Conservation (phyloP, 2,113 vertebrate species). For the Peucedramus taeniatus region DNA sequence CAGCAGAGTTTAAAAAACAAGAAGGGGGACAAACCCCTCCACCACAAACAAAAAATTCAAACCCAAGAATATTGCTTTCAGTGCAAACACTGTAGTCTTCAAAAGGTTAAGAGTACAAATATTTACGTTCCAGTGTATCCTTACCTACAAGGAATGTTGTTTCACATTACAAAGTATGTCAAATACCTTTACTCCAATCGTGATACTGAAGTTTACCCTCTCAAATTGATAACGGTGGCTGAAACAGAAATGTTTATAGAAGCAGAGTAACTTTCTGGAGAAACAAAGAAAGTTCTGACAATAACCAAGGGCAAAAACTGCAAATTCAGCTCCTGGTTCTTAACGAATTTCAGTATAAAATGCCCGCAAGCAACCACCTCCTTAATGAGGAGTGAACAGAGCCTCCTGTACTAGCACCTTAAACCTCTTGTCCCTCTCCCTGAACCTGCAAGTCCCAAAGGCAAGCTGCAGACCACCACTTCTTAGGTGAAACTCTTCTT, state of each 20-base stretch:
- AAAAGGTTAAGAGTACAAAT: conserved; percentile 44
- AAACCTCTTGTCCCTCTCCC: background rate
- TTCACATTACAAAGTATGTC: conserved; percentile 41
- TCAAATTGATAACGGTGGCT: background rate
- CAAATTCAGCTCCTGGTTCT: background rate
- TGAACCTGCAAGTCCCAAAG: background rate
- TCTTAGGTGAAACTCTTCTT: background rate
- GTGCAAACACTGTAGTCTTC: conserved; percentile 57
- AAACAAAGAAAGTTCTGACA: background rate
- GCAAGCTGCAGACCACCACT: background rate
- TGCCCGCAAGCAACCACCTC: background rate
- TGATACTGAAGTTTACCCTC: background rate
- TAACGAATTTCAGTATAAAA: background rate
- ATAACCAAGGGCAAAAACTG: background rate
- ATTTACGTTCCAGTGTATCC: conserved; percentile 56
- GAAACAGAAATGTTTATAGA: conserved; percentile 37
- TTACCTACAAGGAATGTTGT: conserved; percentile 32
- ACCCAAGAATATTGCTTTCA: conserved; percentile 29
- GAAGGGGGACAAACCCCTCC: background rate
- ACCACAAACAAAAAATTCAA: background rate
- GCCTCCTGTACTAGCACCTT: background rate
- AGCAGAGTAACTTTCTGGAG: conserved; percentile 19
- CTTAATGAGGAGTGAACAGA: background rate
- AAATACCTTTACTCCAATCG: conserved; percentile 25
- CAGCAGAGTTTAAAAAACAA: conserved; percentile 1